Evolutionary conservation across 2,797 vertebrate genomes (phyloP).

Genomic region (Hybognathus amarus): DNA sequence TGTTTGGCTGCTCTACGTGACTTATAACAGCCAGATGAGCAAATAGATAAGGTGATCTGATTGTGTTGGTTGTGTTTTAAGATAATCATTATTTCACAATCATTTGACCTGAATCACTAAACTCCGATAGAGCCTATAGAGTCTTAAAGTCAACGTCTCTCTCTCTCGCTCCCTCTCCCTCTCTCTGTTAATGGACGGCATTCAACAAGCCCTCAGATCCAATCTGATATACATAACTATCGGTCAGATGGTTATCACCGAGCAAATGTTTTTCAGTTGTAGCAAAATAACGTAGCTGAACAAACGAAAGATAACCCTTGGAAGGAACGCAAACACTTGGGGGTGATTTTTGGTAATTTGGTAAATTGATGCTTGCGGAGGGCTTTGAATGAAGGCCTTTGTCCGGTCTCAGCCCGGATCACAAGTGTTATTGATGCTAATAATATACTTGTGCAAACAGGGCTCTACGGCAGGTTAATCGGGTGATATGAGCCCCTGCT

Average conservation of each 20-base stretch:
- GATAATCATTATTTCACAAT: no score
- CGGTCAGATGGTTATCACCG: slow-evolving; percentile 63
- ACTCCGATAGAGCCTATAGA: no score
- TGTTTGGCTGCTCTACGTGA: no score
- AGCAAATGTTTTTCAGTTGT: slow-evolving; percentile 61
- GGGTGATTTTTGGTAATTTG: slow-evolving; percentile 61
- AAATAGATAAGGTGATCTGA: no score
- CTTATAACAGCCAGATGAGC: no score
- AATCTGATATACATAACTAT: slow-evolving; percentile 52
- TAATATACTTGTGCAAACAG: slow-evolving; percentile 71
- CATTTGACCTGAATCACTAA: no score
- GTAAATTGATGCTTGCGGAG: slow-evolving; percentile 55
- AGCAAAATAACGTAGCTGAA: slow-evolving; percentile 48
- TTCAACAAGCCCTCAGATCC: slow-evolving; percentile 36
- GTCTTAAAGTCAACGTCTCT: background rate
- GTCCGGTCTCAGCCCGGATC: slow-evolving; percentile 61
- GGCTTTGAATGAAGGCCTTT: slow-evolving; percentile 61
- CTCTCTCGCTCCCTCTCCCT: background rate
- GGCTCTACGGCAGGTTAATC: slow-evolving; percentile 71
- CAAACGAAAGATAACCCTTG: slow-evolving; percentile 55
- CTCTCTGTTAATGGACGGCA: background rate
- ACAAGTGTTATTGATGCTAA: slow-evolving; percentile 69
- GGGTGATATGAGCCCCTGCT: slow-evolving; percentile 67
- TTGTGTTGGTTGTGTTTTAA: no score
- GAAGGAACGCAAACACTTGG: slow-evolving; percentile 56